Evolutionary conservation across 2,888 invertebrate species (phyloP), one percentile per base, ranked within the genome.

Genomic region (Tetranychus truncatus): DNA sequence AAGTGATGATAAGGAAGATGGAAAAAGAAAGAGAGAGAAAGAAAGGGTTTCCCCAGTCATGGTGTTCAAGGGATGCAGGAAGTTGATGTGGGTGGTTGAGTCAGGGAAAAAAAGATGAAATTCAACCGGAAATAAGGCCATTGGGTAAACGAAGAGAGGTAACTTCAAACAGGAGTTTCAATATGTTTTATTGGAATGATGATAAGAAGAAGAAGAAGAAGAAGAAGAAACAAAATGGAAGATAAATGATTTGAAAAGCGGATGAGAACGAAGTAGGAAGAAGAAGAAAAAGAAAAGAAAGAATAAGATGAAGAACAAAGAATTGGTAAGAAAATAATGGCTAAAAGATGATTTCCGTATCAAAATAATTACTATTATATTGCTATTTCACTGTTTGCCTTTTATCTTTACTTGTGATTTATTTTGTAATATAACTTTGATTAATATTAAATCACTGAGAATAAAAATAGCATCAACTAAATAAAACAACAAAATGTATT

Each of bases 71-170:
- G 55, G 55, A 55, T 55, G 55, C 55, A 55, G 55, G 55, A 55
- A 55, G 55, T 55, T 55, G 55, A 55, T 55, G 55, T 55, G 55
- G 55, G 55, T 55, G 55, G 55, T 55, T 55, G 55, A 55, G 15
- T 55, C 55, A 55, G 55, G 55, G 55, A 55, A 55, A 55, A 55
- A 55, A 55, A 15, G 15, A 15, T 9, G 15, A 55, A 55, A 15
- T 55, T 55, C 55, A 55, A 55, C 55, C 55, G 55, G 55, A 55
- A 55, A 55, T 55, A 55, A 55, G 55, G 55, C 55, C 55, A 55
- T 55, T 55, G 55, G 55, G 55, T 55, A 55, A 55, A 55, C 9
- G 15, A 55, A 55, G 55, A 55, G 55, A 55, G 55, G 9, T 15
- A 55, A 55, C 55, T 15, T 55, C 15, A 15, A 55, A 55, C 34